These are phyloP conservation scores for Eidolon helvum DNA, from an alignment of 2,113 vertebrate species.

Conservation along the genomic window DNA sequence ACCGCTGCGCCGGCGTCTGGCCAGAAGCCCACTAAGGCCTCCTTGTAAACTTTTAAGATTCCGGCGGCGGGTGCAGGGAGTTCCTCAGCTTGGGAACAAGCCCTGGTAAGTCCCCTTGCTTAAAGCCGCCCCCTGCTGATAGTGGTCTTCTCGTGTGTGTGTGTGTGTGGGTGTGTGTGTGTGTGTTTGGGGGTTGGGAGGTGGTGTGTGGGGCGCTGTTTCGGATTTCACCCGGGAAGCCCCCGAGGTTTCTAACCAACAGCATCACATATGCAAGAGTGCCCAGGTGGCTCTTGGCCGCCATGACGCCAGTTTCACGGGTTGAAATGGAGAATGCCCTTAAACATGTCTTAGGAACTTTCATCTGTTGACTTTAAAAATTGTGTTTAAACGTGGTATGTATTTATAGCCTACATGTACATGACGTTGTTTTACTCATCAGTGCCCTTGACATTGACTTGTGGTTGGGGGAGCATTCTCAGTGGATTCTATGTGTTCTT, in stretches of 20 bases:
- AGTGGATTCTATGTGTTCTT: not conserved
- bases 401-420: not conserved
- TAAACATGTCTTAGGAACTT: not conserved
- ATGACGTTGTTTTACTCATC: not conserved
- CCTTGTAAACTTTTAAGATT: rapidly evolving
- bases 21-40: not conserved
- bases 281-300: not conserved
- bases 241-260: rapidly evolving
- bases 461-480: not conserved
- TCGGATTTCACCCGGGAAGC: rapidly evolving
- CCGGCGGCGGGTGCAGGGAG: rapidly evolving
- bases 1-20: rapidly evolving
- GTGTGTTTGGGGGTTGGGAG: too few relatives aligned
- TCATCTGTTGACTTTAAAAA: not conserved
- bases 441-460: not conserved
- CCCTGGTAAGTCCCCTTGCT: not conserved
- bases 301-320: not conserved
- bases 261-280: rapidly evolving
- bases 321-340: not conserved
- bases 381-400: not conserved
- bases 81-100: rapidly evolving
- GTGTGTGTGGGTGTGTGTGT: too few relatives aligned
- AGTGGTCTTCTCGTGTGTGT: not conserved
- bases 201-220: too few relatives aligned
- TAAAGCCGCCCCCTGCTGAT: too few relatives aligned